phyloP scores from a whole-genome alignment of 1,140 invertebrate species.

The Bombus vancouverensis region DNA sequence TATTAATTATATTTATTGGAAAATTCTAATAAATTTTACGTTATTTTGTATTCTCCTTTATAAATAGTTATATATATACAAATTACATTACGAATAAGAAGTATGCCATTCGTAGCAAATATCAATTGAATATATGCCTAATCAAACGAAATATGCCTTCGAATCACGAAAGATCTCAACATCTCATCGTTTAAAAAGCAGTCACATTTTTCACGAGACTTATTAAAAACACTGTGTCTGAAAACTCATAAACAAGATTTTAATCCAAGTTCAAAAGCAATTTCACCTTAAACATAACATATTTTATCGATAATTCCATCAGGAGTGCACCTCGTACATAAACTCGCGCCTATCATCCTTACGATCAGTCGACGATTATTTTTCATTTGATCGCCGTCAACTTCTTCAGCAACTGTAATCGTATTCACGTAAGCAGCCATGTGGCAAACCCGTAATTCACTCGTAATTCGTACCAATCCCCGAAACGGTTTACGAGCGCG shows the following conservation, averaged over 20 bases:
- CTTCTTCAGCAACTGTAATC: background rate
- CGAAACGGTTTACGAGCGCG: conserved; percentile 26
- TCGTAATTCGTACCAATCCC: conserved; percentile 12
- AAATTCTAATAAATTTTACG: too few species aligned
- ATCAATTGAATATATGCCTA: too few species aligned
- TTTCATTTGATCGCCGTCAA: background rate
- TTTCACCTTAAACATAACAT: background rate
- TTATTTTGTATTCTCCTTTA: too few species aligned
- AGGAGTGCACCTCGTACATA: background rate
- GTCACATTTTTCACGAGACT: background rate
- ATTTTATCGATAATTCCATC: background rate
- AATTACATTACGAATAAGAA: too few species aligned
- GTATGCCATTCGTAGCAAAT: too few species aligned
- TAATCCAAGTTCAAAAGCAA: background rate
- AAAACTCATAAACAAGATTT: background rate
- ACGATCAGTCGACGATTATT: background rate
- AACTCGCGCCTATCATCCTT: background rate
- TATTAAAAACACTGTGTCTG: background rate
- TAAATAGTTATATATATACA: too few species aligned
- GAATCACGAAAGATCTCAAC: too few species aligned
- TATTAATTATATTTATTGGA: too few species aligned
- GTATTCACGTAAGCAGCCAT: background rate
- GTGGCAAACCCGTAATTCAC: conserved; percentile 7
- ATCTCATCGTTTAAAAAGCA: too few species aligned
- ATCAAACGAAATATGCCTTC: too few species aligned